These are phyloP conservation scores for Vimba vimba DNA, from an alignment of 2,113 vertebrate species.

Conservation along the genomic window DNA sequence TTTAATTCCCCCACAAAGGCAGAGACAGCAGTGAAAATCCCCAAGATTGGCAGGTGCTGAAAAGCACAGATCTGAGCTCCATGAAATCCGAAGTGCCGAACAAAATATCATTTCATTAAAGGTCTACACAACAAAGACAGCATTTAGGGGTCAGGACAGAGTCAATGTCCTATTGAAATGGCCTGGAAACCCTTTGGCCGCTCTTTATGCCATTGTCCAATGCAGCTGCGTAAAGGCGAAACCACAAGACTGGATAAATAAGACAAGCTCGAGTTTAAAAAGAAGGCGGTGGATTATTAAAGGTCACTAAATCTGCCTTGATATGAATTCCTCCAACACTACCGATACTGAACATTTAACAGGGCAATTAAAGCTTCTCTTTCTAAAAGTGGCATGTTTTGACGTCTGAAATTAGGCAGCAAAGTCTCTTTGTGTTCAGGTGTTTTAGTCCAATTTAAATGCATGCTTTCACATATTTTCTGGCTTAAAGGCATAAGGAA, in stretches of 20 bases:
- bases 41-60: constrained; percentile 49
- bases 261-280: constrained; percentile 17
- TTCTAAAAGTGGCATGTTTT: neutral
- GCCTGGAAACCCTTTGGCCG: constrained; percentile 16
- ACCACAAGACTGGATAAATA: constrained; percentile 24
- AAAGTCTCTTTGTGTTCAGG: neutral
- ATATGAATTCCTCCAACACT: neutral
- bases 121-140: constrained; percentile 49
- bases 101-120: constrained; percentile 54
- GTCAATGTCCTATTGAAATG: constrained; percentile 38
- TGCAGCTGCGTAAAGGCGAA: constrained; percentile 37
- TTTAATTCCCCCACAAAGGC: constrained; percentile 17
- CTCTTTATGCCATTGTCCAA: constrained; percentile 32
- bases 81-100: constrained; percentile 40
- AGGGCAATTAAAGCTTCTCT: neutral
- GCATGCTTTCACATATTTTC: neutral
- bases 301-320: constrained; percentile 31
- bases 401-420: neutral
- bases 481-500: neutral
- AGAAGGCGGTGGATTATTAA: neutral
- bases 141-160: constrained; percentile 38
- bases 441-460: neutral
- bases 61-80: constrained; percentile 39
- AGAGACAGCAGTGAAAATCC: neutral
- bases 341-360: neutral